Evolutionary conservation across 2,797 vertebrate genomes (phyloP).

Genomic region (Meriones psammophilus): DNA sequence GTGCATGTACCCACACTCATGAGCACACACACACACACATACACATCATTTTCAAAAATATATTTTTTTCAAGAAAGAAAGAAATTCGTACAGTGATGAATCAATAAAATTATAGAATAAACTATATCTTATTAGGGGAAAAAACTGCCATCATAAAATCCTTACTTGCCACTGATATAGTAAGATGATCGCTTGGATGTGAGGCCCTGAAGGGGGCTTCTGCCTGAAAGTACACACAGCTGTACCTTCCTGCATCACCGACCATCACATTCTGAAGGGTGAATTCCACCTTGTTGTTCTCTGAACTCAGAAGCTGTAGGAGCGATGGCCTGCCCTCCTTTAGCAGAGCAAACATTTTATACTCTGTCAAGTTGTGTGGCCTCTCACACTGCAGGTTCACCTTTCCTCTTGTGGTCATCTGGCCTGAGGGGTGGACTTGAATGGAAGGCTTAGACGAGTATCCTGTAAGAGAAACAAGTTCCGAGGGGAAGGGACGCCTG

Average conservation of each 20-base stretch:
- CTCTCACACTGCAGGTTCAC: slow-evolving; percentile 39
- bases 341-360: neutral
- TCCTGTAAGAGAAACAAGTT: slow-evolving; percentile 2
- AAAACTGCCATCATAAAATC: neutral
- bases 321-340: neutral
- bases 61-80: neutral
- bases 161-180: slow-evolving; percentile 32
- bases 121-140: neutral
- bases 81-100: neutral
- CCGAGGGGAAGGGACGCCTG: fast-evolving
- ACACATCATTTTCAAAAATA: neutral
- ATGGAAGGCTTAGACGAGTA: neutral
- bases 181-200: neutral
- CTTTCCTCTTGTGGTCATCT: neutral
- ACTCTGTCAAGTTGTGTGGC: fast-evolving
- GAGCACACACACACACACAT: neutral
- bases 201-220: neutral
- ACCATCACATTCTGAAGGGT: neutral
- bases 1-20: neutral
- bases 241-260: neutral
- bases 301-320: fast-evolving
- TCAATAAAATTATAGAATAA: neutral
- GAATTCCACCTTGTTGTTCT: neutral
- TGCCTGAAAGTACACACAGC: slow-evolving; percentile 27
- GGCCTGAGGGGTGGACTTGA: neutral